Percentiles rank a stretch among this genome's conserved stretches.
phyloP scores from a whole-genome alignment of 2,113 vertebrate species.

The Oenanthe oenanthe region DNA sequence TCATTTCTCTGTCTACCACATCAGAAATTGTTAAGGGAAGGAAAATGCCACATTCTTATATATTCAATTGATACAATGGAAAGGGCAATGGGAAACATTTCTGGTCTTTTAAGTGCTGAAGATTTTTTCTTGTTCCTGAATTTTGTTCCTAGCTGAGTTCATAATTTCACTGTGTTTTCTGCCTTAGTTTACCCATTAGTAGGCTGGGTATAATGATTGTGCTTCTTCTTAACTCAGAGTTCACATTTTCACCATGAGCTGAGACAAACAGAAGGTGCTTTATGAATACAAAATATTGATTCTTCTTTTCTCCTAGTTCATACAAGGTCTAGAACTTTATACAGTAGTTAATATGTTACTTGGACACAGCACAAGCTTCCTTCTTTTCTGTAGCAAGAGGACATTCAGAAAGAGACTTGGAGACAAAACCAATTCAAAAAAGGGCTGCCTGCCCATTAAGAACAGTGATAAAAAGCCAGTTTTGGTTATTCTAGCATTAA shows the following conservation, averaged over 20 bases:
- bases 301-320: background rate
- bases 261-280: background rate
- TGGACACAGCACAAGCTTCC: background rate
- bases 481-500: slow-evolving; percentile 6
- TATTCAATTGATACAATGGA: background rate
- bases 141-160: background rate
- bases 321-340: background rate
- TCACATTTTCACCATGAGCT: background rate
- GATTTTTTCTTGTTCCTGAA: background rate
- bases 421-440: background rate
- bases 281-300: background rate
- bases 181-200: background rate
- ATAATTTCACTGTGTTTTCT: background rate
- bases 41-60: background rate
- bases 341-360: background rate
- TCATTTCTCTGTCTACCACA: background rate
- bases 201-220: background rate
- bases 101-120: background rate
- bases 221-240: background rate
- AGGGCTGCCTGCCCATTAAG: background rate
- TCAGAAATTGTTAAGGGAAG: background rate
- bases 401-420: background rate
- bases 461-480: background rate
- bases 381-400: background rate
- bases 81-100: background rate